Evolutionary conservation across 2,888 invertebrate genomes (phyloP), one percentile per base, ranked within the genome.

Genomic region (Orthonychiurus folsomi): DNA sequence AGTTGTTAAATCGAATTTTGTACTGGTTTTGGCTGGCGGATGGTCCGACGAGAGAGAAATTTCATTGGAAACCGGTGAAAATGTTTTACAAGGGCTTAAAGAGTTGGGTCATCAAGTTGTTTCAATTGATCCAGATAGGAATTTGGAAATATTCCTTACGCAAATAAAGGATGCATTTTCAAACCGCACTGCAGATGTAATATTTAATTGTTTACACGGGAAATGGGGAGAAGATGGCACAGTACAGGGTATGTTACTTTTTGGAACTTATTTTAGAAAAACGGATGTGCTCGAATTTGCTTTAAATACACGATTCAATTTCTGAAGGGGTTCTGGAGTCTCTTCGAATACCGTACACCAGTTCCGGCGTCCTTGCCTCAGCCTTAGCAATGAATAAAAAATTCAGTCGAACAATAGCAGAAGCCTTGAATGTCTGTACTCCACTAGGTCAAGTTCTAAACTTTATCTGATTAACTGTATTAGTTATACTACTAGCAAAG

Each of bases 321-420:
- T n/a, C n/a, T n/a, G n/a, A n/a, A n/a, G n/a, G n/a, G n/a, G 20
- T 52, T 52, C n/a, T 52, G 52, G 52, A 52, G 3, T 12, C 52
- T 21, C n/a, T 52, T 3, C 21, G 52, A 23, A 20, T 52, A 3
- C 52, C 52, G 5, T 52, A 21, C 52, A 52, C 52, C 3, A 9
- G 24, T 20, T 52, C 52, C 3, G 24, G 24, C 5, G 20, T 20
- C n/a, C n/a, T 52, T 5, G 52, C 52, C 21, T 52, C 52, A 9
- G 52, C 52, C 20, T 20, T 52, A 52, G 52, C 52, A 3, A 52
- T 52, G 52, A 52, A 52, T 23, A 52, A 52, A 23, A 52, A 23
- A 52, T 21, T 52, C 9, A 52, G 21, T 21, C 5, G 52, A 20
- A 5, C 5, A 20, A 52, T 52, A 9, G 52, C 52, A 23, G 3